Base-by-base conservation (phyloP, 2,797 vertebrate genomes). In the Simalia tracyae region DNA sequence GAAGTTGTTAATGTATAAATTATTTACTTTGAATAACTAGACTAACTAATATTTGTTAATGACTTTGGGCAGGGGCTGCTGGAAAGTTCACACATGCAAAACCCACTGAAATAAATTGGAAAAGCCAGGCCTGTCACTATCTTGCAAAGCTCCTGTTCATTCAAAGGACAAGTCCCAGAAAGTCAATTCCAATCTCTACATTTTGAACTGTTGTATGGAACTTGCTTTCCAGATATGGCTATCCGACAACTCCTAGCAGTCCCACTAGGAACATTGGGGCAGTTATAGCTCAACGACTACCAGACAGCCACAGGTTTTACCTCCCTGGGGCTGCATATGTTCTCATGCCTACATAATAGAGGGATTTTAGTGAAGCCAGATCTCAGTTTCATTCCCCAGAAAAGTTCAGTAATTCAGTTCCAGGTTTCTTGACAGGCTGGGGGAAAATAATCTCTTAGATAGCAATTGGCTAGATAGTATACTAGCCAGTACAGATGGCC, bases 1-100 rank as follows among this genome's bases (percentile, higher is more conserved):
- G 92, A 93, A 94, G 94, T 92, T 91, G 87, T 92, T 97, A 93
- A 95, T 88, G 93, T 93, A 96, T 94, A 96, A 28, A 72, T 89
- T 92, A 26, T 96, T 96, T 96, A 88, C 92, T 91, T 95, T 88
- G 0, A 87, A 86, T 93, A 56, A 68, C 42, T 87, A 94, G 36
- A 10, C 3, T 76, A 92, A 90, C 64, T 91, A 92, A 92, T 90
- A 56, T 86, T 92, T 94, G 87, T 61, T 94, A 93, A 95, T 36
- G 66, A 88, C 46, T 59, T n/a, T 46, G 61, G 61, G 54, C 26
- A 14, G 15, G 57, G 72, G 59, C 63, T 22, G 46, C 17, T 22
- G n/a, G 61, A 12, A 90, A 68, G 24, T 50, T 89, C 26, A n/a
- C 28, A 42, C 36, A 89, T 22, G 88, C 63, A 86, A 72, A 22